Evolutionary conservation across 1,140 invertebrate genomes (phyloP), one percentile per base, ranked within the genome.

Genomic region (Venturia canescens): DNA sequence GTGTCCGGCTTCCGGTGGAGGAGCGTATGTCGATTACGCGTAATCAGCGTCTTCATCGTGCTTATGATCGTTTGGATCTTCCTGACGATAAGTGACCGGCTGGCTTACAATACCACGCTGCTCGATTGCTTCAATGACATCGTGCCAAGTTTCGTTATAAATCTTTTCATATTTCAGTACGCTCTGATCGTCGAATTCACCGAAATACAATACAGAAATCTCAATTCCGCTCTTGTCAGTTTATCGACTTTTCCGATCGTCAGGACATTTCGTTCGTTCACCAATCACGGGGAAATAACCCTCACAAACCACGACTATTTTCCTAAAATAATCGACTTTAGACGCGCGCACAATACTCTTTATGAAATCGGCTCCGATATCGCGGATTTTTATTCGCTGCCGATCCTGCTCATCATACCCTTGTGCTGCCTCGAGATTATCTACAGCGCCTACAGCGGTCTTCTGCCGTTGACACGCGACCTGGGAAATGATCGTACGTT

Each of bases 321-420:
- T 31, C 21, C 53, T 3, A 63, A 26, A 26, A 26, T 77, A 1
- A 44, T 34, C 9, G 31, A 38, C 1, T n/a, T 77, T 7, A 38
- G 75, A 77, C 75, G 57, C 7, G 75, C n/a, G 6, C 31, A 77
- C 57, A 21, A n/a, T 16, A 48, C 11, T 66, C 29, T 80, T 7
- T 74, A 74, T 26, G 70, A 80, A 11, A 63, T 80, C n/a, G 16
- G 27, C 2, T 7, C 13, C 2, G 50, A 71, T 31, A 15, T 80
- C 11, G 60, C 78, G 21, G 53, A 60, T 11, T 71, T 57, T 57
- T 80, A 71, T 21, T 80, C 78, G 3, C 21, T 70, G n/a, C 48
- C 78, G 48, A 74, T 74, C 31, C 53, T 80, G n/a, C 18, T 80
- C 16, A n/a, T 38, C 5, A 44, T 79, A 11, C 5, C 50, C 1